Percentiles rank a stretch among this genome's conserved stretches.
Conservation (phyloP, 1,140 invertebrate genomes). For the Drosophila simulans region DNA sequence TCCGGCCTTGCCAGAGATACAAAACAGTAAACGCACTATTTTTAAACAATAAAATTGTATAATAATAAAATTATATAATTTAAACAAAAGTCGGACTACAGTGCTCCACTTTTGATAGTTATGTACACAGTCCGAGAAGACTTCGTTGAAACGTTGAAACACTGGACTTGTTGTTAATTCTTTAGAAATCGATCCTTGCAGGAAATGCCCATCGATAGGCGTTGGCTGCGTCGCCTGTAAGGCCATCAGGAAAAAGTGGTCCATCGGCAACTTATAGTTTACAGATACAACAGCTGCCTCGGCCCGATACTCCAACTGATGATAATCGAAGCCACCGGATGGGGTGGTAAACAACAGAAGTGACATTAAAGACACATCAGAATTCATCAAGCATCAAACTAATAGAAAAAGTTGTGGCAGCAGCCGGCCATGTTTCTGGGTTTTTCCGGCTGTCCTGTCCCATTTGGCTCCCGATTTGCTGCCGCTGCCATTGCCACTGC, state of each 20-base stretch:
- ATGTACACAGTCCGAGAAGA: not conserved
- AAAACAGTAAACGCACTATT: too few species aligned
- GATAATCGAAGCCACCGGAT: slow-evolving; percentile 45
- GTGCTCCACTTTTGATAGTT: too few species aligned
- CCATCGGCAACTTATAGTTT: slow-evolving; percentile 31
- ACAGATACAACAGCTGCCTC: slow-evolving; percentile 58
- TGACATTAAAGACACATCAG: slow-evolving; percentile 78
- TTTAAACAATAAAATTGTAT: too few species aligned
- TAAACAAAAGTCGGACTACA: too few species aligned
- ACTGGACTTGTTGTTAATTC: not conserved
- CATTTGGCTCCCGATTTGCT: not conserved
- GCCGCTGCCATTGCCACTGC: not conserved
- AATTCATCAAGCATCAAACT: slow-evolving; percentile 72
- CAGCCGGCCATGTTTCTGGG: slow-evolving; percentile 24
- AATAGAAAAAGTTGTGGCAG: slow-evolving; percentile 73
- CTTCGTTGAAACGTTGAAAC: not conserved
- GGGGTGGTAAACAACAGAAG: slow-evolving; percentile 40
- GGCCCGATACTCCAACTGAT: slow-evolving; percentile 31
- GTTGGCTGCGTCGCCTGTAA: slow-evolving; percentile 17
- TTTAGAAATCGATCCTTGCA: slow-evolving; percentile 5
- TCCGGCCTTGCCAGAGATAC: too few species aligned
- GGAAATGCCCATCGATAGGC: slow-evolving; percentile 30
- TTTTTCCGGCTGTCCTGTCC: slow-evolving; percentile 1
- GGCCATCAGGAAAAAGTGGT: slow-evolving; percentile 61
- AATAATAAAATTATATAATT: too few species aligned